Evolutionary conservation across 1,140 invertebrate genomes (phyloP), one percentile per base, ranked within the genome.

Genomic region (Drosophila simulans): DNA sequence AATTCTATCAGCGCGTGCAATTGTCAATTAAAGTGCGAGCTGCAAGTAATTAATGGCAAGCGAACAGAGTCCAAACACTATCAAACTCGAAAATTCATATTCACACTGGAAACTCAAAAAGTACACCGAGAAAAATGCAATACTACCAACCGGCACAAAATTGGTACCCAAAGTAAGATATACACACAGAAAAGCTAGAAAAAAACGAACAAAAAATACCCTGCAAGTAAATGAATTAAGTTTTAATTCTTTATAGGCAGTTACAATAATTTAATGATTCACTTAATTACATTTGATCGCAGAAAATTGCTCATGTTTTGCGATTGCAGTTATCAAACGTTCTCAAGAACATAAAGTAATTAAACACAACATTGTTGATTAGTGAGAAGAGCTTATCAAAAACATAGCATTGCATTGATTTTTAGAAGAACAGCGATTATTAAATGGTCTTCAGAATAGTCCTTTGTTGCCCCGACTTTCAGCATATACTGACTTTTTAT

Each of bases 1-100:
- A 48, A 45, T 69, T 70, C 66, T 57, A 70, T 70, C 51, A 70
- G 65, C 64, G 43, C 48, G n/a, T 15, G 40, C 40, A 66, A 54
- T 46, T 69, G 65, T 70, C 66, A 70, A 70, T 70, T 70, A 70
- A 70, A 70, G 20, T 70, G 68, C 68, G 68, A 42, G 43, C 43
- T 57, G 43, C 64, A 34, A 57, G 51, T 57, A 70, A 70, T 70
- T 70, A 70, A 70, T 70, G 51, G 20, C 43, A 27, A 57, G 11
- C 20, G 68, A 70, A 22, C 64, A 70, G 64, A 70, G 68, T 70
- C 64, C 64, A 69, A 45, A 5, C 27, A 43, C 39, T 31, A 42
- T 56, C 53, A 17, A 37, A 25, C 31, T 54, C 3, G 4, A 22
- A 25, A 22, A 10, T 22, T 54, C 34, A 37, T 22, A 11, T 13